Conservation (phyloP, 2,888 invertebrate genomes). For the Acanthosepion lycidas region DNA sequence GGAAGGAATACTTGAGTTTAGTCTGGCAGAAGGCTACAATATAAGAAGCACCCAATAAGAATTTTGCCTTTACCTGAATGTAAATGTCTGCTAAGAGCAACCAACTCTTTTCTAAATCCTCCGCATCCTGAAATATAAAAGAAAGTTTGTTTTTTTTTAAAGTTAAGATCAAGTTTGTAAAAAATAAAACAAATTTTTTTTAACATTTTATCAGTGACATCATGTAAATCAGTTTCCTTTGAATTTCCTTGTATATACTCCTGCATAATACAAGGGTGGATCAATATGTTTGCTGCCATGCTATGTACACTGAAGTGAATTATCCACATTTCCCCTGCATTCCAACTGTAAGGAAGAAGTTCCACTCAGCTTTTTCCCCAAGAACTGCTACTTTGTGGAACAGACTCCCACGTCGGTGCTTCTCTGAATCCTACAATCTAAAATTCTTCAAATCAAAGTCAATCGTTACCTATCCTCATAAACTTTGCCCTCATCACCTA, state of each 20-base stretch:
- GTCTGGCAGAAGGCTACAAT: neutral
- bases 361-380: too few species aligned
- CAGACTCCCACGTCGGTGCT: too few species aligned
- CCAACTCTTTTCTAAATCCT: constrained; percentile 96
- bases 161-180: neutral
- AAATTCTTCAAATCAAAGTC: too few species aligned
- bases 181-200: neutral
- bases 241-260: neutral
- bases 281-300: too few species aligned
- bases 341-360: too few species aligned
- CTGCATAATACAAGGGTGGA: neutral
- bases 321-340: too few species aligned
- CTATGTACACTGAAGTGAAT: too few species aligned
- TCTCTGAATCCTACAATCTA: too few species aligned
- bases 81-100: constrained; percentile 91
- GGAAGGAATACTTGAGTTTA: too few species aligned
- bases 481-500: too few species aligned
- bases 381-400: too few species aligned
- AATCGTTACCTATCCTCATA: too few species aligned
- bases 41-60: neutral
- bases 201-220: neutral
- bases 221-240: neutral
- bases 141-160: neutral
- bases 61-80: constrained; percentile 59
- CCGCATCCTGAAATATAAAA: constrained; percentile 82